A percentile compares a stretch with the other conserved stretches of the same genome.
phyloP scores from a whole-genome alignment of 2,113 vertebrate species.

The Phyllostomus discolor region DNA sequence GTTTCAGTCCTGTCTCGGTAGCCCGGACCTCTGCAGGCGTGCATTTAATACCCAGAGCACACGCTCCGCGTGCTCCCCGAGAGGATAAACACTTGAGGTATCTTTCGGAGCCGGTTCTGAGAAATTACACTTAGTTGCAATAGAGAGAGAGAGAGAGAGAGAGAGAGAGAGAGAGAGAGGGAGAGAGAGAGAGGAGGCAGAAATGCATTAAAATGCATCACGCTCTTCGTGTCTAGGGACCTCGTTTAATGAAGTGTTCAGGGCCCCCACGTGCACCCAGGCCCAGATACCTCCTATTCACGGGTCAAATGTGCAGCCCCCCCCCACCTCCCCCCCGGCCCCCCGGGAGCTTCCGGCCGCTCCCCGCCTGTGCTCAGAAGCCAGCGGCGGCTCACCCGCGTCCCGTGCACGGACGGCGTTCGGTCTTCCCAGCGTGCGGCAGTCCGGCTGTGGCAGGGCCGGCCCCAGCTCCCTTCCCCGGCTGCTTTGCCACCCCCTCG shows the following conservation, averaged over 20 bases:
- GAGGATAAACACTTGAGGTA: constrained; percentile 50
- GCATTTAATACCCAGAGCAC: constrained; percentile 47
- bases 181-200: background rate
- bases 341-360: background rate
- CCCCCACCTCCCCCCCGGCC: background rate
- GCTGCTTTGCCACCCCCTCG: too few relatives aligned
- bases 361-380: background rate
- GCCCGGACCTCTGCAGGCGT: constrained; percentile 39
- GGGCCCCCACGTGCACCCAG: constrained; percentile 31
- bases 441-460: too few relatives aligned
- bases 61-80: constrained; percentile 3
- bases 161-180: constrained; percentile 35
- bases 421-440: accelerated
- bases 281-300: constrained; percentile 65
- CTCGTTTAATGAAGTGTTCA: constrained; percentile 56
- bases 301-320: background rate
- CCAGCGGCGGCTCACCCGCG: background rate
- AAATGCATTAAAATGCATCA: constrained; percentile 59
- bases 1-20: constrained; percentile 50
- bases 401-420: background rate
- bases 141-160: constrained; percentile 40
- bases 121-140: constrained; percentile 64
- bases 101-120: background rate
- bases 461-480: background rate
- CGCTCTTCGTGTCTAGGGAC: constrained; percentile 38